Evolutionary conservation across 2,797 vertebrate species (phyloP), one percentile per base, ranked within the genome.

Genomic region (Vipera latastei): DNA sequence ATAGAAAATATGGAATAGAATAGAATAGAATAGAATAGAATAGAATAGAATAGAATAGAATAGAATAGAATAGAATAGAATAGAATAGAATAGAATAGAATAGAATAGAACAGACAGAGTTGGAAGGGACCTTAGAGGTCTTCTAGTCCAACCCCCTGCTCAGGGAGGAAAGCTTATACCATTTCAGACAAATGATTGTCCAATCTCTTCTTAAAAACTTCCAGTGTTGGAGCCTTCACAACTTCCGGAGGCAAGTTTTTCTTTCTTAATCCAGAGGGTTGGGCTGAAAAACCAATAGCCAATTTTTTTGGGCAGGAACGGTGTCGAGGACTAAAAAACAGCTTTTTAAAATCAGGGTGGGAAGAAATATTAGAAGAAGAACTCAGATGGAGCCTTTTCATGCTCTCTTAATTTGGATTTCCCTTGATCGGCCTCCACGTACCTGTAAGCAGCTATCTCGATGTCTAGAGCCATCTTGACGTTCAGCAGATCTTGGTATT

Each of bases 381-480:
- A 44, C 18, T 4, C 69, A 44, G 20, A 9, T 1, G 18, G 32
- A 44, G 18, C 16, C 7, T 44, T 44, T 18, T 22, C 38, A 38
- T 0, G 18, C 7, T 38, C 18, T 20, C 73, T 38, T 78, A 11
- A 78, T 78, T 44, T 44, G 38, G 6, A 44, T 22, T 4, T 25
- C 48, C 5, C 20, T 9, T 4, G 38, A 12, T 25, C 20, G 18
- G 8, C 0, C 12, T 4, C 22, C 13, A 14, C 0, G 6, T 94
- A 99, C 99, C 99, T 99, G 89, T 99, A 99, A 56, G 99, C 98
- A 55, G 99, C 98, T 0, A 99, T 99, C 95, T 99, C 99, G 0
- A 99, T 99, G 95, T 99, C 99, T 92, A 99, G 97, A 83, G 99
- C 99, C 99, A 99, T 99, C 97, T 99, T 99, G 95, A 99, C 98